Conservation (phyloP, 2,113 vertebrate species). For the Sylvia atricapilla region DNA sequence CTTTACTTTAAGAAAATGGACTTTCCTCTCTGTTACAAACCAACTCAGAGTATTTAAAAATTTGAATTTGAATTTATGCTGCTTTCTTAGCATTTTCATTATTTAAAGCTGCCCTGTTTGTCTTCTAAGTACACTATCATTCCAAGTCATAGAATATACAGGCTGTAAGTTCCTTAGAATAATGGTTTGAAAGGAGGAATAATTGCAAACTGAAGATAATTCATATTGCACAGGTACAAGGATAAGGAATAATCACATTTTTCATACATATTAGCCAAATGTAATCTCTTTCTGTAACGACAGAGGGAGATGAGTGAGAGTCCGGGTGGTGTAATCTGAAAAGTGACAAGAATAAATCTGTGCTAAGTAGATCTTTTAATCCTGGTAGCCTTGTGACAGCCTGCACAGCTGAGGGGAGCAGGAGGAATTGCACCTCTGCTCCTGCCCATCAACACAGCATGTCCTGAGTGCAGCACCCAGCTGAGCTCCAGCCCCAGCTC, state of each 20-base stretch:
- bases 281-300: conserved; percentile 43
- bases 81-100: background rate
- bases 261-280: conserved; percentile 39
- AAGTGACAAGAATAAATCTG: conserved; percentile 48
- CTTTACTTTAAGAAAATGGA: background rate
- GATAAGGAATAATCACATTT: conserved; percentile 42
- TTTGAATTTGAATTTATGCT: background rate
- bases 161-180: conserved; percentile 2
- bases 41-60: background rate
- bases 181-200: conserved; percentile 35
- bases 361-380: conserved; percentile 50
- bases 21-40: background rate
- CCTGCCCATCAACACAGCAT: background rate
- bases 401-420: background rate
- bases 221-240: conserved; percentile 30
- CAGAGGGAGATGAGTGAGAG: conserved; percentile 5
- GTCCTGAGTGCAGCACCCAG: background rate
- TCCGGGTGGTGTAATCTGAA: background rate
- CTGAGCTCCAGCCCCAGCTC: background rate
- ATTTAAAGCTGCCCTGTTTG: background rate
- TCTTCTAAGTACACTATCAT: conserved; percentile 5
- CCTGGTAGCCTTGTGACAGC: conserved; percentile 30
- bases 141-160: background rate
- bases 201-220: conserved; percentile 51
- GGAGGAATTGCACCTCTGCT: background rate